Evolutionary conservation across 2,113 vertebrate genomes (phyloP).

Genomic region (Neopipo cinnamomea): DNA sequence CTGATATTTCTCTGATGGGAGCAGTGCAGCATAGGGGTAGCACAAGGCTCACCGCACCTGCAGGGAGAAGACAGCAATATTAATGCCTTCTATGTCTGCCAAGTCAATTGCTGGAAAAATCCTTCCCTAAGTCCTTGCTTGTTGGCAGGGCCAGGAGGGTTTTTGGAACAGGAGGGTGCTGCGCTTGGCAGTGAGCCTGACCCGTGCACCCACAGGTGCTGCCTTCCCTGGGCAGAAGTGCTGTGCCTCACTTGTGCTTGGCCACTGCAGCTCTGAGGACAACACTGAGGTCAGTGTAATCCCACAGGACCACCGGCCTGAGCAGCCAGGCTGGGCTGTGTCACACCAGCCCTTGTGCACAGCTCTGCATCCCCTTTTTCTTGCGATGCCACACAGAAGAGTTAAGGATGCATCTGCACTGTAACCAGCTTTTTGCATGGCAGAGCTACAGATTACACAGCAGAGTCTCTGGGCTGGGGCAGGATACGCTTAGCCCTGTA

Average conservation of each 20-base stretch:
- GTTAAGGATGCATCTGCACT: accelerated
- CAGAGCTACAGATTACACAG: accelerated
- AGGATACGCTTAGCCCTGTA: accelerated
- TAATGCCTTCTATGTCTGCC: neutral
- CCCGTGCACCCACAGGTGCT: neutral
- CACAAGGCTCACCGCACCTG: neutral
- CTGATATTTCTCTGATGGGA: neutral
- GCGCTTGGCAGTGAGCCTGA: neutral
- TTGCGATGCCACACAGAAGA: accelerated
- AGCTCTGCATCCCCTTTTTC: neutral
- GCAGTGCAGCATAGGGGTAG: neutral
- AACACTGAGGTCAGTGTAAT: neutral
- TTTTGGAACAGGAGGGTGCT: neutral
- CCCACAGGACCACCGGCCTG: accelerated
- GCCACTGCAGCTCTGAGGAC: neutral
- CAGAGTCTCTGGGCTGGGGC: neutral
- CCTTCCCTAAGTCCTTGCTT: neutral
- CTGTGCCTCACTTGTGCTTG: neutral
- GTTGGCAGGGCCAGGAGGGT: neutral
- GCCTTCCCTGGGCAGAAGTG: neutral
- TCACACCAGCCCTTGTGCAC: neutral
- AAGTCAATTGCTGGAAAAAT: constrained; percentile 14
- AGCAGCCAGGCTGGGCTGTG: neutral
- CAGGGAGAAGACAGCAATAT: neutral
- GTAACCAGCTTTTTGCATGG: accelerated